Percentiles rank a stretch among this genome's conserved stretches.
These are phyloP conservation scores for Sphaerophoria taeniata DNA, from an alignment of 2,888 invertebrate species.

Conservation along the genomic window DNA sequence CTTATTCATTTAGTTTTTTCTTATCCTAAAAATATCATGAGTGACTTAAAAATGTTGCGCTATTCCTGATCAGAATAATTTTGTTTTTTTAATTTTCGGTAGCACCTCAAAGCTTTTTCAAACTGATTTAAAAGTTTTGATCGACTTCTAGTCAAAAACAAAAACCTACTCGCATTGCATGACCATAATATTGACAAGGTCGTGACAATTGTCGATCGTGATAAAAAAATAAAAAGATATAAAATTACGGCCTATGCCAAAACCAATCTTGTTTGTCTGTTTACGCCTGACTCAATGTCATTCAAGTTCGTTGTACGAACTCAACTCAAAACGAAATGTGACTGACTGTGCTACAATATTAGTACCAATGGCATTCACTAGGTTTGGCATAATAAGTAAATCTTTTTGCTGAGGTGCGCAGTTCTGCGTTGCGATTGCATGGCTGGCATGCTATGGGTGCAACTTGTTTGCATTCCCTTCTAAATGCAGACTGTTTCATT, in stretches of 20 bases:
- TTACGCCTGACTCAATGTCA: slow-evolving; percentile 58
- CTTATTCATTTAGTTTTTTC: too few relatives aligned
- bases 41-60: slow-evolving; percentile 9
- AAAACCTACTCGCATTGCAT: slow-evolving; percentile 11
- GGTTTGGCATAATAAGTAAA: slow-evolving; percentile 5
- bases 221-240: slow-evolving; percentile 20
- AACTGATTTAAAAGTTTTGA: background rate
- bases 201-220: slow-evolving; percentile 39
- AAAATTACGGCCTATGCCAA: slow-evolving; percentile 23
- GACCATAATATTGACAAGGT: slow-evolving; percentile 50
- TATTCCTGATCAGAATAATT: background rate
- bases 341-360: slow-evolving; percentile 21
- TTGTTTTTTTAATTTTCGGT: background rate
- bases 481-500: slow-evolving; percentile 18
- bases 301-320: slow-evolving; percentile 57
- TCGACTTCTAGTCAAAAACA: background rate
- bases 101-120: background rate
- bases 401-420: background rate
- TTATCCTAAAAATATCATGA: too few relatives aligned
- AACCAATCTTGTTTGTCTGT: slow-evolving; percentile 51
- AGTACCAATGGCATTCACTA: slow-evolving; percentile 15
- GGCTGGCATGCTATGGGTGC: slow-evolving; percentile 12
- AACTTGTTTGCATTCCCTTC: slow-evolving; percentile 57
- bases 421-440: too few relatives aligned
- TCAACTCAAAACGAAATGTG: slow-evolving; percentile 33